phyloP scores from a whole-genome alignment of 2,113 vertebrate genomes.

The Epinephelus moara region DNA sequence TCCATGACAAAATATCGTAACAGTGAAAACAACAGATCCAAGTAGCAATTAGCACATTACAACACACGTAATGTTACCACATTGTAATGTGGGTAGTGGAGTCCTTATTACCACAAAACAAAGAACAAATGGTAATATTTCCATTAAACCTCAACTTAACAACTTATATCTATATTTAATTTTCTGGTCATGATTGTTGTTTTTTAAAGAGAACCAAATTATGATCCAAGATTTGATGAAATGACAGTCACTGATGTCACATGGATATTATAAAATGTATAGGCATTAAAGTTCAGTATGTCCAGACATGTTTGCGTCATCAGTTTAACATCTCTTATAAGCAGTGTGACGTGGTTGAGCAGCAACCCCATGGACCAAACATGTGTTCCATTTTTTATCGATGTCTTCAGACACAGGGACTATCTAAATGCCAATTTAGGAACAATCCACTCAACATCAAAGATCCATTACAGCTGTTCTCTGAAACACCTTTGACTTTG shows the following conservation, averaged over 20 bases:
- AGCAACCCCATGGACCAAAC: not conserved
- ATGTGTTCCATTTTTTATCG: not conserved
- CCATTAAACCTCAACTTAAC: not conserved
- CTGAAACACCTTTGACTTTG: not conserved
- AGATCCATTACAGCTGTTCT: not conserved
- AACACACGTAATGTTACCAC: not conserved
- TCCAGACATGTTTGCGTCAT: not conserved
- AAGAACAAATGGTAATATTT: not conserved
- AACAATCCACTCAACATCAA: not conserved
- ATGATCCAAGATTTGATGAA: not conserved
- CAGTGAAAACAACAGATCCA: not conserved
- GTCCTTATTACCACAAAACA: constrained; percentile 2
- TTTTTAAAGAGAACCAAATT: not conserved
- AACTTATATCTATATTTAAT: not conserved
- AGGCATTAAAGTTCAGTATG: not conserved
- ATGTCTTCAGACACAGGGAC: not conserved
- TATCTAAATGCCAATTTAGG: not conserved
- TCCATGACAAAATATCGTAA: not conserved
- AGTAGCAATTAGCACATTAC: not conserved
- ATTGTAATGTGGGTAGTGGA: not conserved
- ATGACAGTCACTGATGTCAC: not conserved
- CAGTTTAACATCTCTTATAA: not conserved
- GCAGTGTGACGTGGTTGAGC: not conserved
- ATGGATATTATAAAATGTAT: not conserved
- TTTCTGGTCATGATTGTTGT: not conserved